Conservation (phyloP, 2,888 invertebrate species). For the Coelinius sp. region DNA sequence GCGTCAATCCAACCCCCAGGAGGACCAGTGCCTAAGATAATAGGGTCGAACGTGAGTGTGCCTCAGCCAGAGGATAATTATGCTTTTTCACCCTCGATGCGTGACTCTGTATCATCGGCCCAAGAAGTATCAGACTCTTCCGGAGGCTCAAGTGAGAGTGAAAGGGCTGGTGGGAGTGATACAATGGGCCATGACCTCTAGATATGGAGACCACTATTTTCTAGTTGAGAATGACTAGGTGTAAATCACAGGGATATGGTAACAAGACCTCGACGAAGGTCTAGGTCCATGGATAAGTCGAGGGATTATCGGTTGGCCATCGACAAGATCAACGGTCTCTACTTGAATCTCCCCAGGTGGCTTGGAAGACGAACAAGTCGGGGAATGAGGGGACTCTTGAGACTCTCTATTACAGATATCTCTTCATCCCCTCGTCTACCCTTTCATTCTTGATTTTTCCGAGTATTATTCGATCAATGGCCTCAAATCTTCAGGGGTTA, state of each 20-base stretch:
- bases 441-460: background rate
- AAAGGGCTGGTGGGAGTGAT: background rate
- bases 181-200: background rate
- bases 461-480: background rate
- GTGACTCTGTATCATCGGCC: constrained; percentile 40
- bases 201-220: background rate
- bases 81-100: constrained; percentile 48
- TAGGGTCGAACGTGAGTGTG: constrained; percentile 49
- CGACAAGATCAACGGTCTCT: constrained; percentile 36
- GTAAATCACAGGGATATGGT: constrained; percentile 50
- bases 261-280: constrained; percentile 7
- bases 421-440: background rate
- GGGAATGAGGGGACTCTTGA: constrained; percentile 2
- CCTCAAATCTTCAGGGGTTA: background rate
- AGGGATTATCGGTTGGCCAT: constrained; percentile 40
- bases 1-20: background rate
- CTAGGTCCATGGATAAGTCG: constrained; percentile 15
- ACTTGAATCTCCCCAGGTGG: background rate
- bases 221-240: constrained; percentile 43
- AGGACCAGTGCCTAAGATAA: constrained; percentile 47
- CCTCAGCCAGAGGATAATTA: constrained; percentile 55
- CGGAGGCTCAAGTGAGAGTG: background rate
- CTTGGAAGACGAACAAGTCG: background rate
- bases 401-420: constrained; percentile 3
- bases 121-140: background rate